Evolutionary conservation across 2,113 vertebrate species (phyloP).

Genomic region (Grammomys surdaster): DNA sequence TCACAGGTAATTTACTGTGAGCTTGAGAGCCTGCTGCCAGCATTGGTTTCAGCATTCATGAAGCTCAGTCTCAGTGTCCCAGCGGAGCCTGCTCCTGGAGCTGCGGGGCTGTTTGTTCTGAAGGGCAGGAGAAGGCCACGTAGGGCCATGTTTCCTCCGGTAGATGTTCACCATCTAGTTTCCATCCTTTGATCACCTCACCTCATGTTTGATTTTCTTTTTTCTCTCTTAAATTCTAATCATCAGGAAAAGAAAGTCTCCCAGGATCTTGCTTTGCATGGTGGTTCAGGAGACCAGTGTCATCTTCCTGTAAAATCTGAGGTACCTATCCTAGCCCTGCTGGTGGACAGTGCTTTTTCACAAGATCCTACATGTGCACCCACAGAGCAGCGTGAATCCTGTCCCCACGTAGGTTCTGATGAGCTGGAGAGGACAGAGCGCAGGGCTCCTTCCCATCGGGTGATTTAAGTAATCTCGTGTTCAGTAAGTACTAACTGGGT

Average conservation of each 20-base stretch:
- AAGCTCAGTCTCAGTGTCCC: background rate
- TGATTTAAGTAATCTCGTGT: background rate
- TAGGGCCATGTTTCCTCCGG: background rate
- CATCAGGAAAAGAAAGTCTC: background rate
- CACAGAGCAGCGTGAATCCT: background rate
- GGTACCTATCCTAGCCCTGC: background rate
- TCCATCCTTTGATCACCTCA: accelerated
- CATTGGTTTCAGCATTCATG: conserved; percentile 2
- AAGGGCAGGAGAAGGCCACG: background rate
- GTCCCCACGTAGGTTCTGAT: background rate
- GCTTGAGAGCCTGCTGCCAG: background rate
- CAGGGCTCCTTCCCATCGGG: background rate
- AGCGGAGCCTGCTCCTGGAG: conserved; percentile 28
- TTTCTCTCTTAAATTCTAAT: background rate
- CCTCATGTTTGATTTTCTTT: background rate
- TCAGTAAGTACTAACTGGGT: background rate
- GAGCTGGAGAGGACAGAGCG: background rate
- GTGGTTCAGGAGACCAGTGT: background rate
- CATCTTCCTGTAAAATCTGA: background rate
- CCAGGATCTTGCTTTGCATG: background rate
- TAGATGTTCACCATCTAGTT: background rate
- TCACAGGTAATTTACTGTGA: conserved; percentile 41
- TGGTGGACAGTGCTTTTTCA: background rate
- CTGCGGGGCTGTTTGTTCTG: background rate
- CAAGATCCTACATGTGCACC: background rate